phyloP scores from a whole-genome alignment of 2,888 invertebrate genomes.

The Lithophane leautieri region DNA sequence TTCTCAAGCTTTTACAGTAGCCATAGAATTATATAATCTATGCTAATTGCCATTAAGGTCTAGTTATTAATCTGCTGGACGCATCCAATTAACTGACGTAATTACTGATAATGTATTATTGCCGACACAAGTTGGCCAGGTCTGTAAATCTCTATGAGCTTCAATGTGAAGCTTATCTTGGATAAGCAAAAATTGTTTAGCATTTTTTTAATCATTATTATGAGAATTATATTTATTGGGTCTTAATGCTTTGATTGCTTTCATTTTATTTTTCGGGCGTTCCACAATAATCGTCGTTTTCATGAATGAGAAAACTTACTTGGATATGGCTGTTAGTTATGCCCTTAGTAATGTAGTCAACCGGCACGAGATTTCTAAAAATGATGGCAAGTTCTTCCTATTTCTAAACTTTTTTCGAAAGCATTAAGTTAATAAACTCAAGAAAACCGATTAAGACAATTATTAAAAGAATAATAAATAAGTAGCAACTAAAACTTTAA shows the following conservation, averaged over 20 bases:
- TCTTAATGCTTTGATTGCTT: background rate
- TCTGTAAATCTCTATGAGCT: constrained; percentile 26
- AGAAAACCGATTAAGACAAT: background rate
- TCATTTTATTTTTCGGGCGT: too few species aligned
- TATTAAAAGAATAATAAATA: background rate
- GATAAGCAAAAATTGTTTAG: background rate
- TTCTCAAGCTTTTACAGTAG: constrained; percentile 44
- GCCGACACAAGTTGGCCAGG: constrained; percentile 35
- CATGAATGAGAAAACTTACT: background rate
- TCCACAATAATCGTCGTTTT: background rate
- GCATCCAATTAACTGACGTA: constrained; percentile 55
- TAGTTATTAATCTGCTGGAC: constrained; percentile 51
- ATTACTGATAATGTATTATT: constrained; percentile 48
- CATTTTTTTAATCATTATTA: background rate
- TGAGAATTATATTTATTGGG: background rate
- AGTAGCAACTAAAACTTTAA: background rate
- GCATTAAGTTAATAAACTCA: background rate
- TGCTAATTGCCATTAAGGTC: constrained; percentile 49
- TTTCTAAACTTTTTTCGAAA: background rate
- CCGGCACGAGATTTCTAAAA: background rate
- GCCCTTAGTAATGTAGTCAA: background rate
- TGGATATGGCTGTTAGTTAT: background rate
- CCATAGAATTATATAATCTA: constrained; percentile 56
- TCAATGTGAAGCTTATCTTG: constrained; percentile 13
- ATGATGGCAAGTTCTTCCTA: background rate